Evolutionary conservation across 92 coral and sea anemone species (phyloP).

Genomic region (Phymanthus crucifer): DNA sequence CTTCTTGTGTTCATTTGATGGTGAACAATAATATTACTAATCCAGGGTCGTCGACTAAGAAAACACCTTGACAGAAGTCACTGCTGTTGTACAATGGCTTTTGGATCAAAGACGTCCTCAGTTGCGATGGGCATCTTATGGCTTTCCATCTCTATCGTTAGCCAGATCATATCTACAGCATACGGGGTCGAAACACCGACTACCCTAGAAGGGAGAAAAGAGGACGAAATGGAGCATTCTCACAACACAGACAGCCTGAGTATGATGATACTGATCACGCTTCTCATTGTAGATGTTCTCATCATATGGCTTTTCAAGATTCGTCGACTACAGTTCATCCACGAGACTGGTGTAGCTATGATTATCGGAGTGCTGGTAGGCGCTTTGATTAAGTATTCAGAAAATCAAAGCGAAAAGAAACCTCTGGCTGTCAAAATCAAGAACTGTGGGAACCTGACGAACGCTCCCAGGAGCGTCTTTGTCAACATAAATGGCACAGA

Average conservation of each 20-base stretch:
- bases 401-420: slow-evolving; percentile 59
- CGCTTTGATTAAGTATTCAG: slow-evolving; percentile 87
- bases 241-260: slow-evolving; percentile 96
- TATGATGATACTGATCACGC: slow-evolving; percentile 84
- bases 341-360: slow-evolving; percentile 99
- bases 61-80: not conserved
- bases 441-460: slow-evolving; percentile 88
- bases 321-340: slow-evolving; percentile 85
- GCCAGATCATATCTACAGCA: slow-evolving; percentile 11
- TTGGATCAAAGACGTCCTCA: not conserved
- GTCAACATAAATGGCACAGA: slow-evolving; percentile 95
- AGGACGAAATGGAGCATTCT: slow-evolving; percentile 93
- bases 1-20: not conserved
- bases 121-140: not conserved
- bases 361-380: slow-evolving; percentile 89
- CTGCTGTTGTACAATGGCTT: not conserved
- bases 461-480: slow-evolving; percentile 83
- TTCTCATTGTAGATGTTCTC: slow-evolving; percentile 87
- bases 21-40: not conserved
- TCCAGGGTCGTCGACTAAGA: not conserved
- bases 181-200: slow-evolving; percentile 79
- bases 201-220: slow-evolving; percentile 88
- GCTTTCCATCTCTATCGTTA: slow-evolving; percentile 12
- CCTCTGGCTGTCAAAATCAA: slow-evolving; percentile 87
- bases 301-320: slow-evolving; percentile 97